Percentiles rank a stretch among this genome's conserved stretches.
These are phyloP conservation scores for Galerucella pusilla DNA, from an alignment of 2,888 invertebrate species.

Conservation along the genomic window DNA sequence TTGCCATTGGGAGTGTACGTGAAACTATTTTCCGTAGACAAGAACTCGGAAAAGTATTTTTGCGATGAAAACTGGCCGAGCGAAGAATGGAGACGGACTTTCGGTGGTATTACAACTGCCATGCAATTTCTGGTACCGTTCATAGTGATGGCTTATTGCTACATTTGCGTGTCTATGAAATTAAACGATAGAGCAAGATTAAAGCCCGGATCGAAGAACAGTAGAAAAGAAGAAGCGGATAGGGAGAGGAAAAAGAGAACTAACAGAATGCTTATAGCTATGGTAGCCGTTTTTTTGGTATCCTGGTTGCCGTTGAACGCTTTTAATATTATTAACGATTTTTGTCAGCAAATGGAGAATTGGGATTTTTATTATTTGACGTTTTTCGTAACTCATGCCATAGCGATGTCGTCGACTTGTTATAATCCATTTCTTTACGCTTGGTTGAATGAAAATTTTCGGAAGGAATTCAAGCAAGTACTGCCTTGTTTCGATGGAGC, in stretches of 20 bases:
- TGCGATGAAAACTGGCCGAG: slow-evolving; percentile 94
- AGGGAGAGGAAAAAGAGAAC: slow-evolving; percentile 90
- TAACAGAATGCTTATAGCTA: slow-evolving; percentile 96
- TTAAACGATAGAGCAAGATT: slow-evolving; percentile 84
- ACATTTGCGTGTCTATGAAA: slow-evolving; percentile 90
- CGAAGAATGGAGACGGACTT: slow-evolving; percentile 80
- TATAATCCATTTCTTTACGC: slow-evolving; percentile 96
- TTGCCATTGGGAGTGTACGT: slow-evolving; percentile 92
- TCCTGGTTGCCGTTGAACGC: slow-evolving; percentile 95
- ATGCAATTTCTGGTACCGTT: slow-evolving; percentile 96
- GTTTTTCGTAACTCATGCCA: slow-evolving; percentile 85
- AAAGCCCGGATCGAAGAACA: slow-evolving; percentile 86
- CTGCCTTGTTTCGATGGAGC: slow-evolving; percentile 71
- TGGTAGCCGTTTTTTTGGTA: slow-evolving; percentile 96
- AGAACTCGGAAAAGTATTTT: slow-evolving; percentile 66
- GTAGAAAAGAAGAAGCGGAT: slow-evolving; percentile 90
- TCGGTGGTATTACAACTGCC: slow-evolving; percentile 87
- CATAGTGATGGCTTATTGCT: slow-evolving; percentile 92
- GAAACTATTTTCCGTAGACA: slow-evolving; percentile 66
- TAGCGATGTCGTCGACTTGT: slow-evolving; percentile 94
- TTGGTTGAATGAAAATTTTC: slow-evolving; percentile 95
- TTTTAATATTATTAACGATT: slow-evolving; percentile 87
- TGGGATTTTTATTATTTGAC: slow-evolving; percentile 87
- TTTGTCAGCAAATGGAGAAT: slow-evolving; percentile 75
- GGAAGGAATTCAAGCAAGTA: slow-evolving; percentile 87